Conservation (phyloP, 2,888 invertebrate genomes). For the Formica aserva region DNA sequence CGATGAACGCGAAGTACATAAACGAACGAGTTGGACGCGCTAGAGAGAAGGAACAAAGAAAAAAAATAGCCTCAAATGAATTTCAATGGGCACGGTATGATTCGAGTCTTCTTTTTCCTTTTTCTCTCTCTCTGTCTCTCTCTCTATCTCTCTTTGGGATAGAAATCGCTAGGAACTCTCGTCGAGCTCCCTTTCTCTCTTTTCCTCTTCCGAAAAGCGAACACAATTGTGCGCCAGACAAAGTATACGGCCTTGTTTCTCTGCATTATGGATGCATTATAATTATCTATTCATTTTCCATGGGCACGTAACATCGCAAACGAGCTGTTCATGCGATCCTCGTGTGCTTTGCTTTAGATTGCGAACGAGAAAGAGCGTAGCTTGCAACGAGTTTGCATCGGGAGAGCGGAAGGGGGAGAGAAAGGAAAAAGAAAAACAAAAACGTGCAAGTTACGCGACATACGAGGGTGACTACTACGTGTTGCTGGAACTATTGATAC, state of each 20-base stretch:
- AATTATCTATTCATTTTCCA: conserved; percentile 83
- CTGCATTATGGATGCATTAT: conserved; percentile 81
- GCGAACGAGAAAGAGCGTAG: conserved; percentile 72
- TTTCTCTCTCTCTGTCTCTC: conserved; percentile 1
- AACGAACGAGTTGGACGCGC: conserved; percentile 28
- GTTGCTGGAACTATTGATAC: conserved; percentile 10
- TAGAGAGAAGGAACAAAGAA: conserved; percentile 25
- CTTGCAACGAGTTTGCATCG: not conserved
- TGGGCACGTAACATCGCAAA: conserved; percentile 79
- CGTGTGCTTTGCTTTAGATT: conserved; percentile 78
- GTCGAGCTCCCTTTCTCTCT: not conserved
- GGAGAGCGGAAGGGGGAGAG: not conserved
- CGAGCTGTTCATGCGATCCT: conserved; percentile 74
- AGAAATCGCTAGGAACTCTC: conserved; percentile 20
- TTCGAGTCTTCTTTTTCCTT: conserved; percentile 39
- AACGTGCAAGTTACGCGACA: conserved; percentile 29
- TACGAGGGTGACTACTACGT: conserved; percentile 48
- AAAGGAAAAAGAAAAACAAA: not conserved
- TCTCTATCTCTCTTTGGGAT: not conserved
- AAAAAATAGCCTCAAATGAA: conserved; percentile 60
- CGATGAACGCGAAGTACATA: conserved; percentile 37
- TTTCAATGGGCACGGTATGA: conserved; percentile 60
- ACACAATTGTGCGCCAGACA: conserved; percentile 35
- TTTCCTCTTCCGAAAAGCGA: conserved; percentile 60
- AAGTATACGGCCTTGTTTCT: conserved; percentile 63